phyloP scores from a whole-genome alignment of 2,113 vertebrate species.

The Actinemys pallida region DNA sequence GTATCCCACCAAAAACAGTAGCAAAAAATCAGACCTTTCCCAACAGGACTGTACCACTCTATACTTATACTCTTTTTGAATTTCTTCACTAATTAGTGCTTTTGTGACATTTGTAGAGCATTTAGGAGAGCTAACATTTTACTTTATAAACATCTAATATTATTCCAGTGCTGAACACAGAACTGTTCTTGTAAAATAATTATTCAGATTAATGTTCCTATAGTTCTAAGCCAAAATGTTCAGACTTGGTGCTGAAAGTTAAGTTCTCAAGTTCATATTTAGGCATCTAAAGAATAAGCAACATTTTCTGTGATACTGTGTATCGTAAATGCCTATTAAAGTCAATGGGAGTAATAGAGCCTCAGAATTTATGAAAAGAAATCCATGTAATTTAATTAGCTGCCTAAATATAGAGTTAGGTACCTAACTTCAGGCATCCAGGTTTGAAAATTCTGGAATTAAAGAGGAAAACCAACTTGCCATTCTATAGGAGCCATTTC shows the following conservation, averaged over 20 bases:
- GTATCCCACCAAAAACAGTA: background rate
- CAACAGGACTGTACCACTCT: background rate
- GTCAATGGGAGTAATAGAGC: background rate
- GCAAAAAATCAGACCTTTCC: background rate
- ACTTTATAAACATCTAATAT: background rate
- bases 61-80: background rate
- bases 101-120: background rate
- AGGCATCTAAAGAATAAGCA: background rate
- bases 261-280: fast-evolving
- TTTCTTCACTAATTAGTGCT: background rate
- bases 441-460: background rate
- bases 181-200: background rate
- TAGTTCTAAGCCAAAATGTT: background rate
- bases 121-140: background rate
- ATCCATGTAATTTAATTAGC: background rate
- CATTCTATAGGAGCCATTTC: background rate
- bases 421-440: background rate
- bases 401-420: background rate
- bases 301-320: background rate
- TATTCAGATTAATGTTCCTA: background rate
- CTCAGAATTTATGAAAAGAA: background rate
- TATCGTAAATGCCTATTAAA: background rate
- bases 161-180: fast-evolving
- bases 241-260: background rate
- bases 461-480: background rate